Evolutionary conservation across 2,797 vertebrate species (phyloP).

Genomic region (Enteromius anoplus): DNA sequence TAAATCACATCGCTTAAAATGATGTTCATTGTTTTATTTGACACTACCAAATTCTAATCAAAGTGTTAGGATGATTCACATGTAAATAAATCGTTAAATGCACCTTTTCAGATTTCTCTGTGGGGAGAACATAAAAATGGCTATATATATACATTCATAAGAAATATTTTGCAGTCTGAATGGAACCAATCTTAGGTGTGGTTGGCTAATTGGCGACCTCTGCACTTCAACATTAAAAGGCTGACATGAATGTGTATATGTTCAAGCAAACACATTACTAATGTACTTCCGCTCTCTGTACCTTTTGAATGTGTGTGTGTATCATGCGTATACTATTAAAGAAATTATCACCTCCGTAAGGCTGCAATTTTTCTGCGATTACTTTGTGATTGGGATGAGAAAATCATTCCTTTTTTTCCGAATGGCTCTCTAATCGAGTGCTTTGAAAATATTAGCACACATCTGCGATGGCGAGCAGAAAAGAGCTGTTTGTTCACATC

Average conservation of each 20-base stretch:
- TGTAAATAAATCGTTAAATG: background rate
- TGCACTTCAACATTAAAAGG: background rate
- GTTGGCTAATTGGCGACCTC: background rate
- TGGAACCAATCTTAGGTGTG: background rate
- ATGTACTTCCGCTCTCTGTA: background rate
- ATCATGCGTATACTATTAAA: slow-evolving; percentile 27
- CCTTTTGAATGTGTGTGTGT: background rate
- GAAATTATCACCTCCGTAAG: slow-evolving; percentile 28
- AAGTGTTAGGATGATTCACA: background rate
- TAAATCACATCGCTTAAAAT: background rate
- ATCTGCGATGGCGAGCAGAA: slow-evolving; percentile 53
- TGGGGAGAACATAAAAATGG: background rate
- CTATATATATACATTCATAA: background rate
- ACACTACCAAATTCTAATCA: too few species aligned
- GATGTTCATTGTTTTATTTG: background rate
- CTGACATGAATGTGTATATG: slow-evolving; percentile 9
- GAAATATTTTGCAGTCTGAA: background rate
- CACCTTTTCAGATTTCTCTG: background rate
- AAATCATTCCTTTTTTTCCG: slow-evolving; percentile 37
- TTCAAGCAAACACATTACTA: slow-evolving; percentile 3
- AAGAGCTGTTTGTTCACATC: slow-evolving; percentile 64
- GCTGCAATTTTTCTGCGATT: slow-evolving; percentile 42
- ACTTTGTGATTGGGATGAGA: slow-evolving; percentile 40
- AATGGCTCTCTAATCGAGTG: slow-evolving; percentile 51
- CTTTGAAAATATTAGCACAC: slow-evolving; percentile 66